Evolutionary conservation across 2,797 vertebrate genomes (phyloP).

Genomic region (Rhinella marina): DNA sequence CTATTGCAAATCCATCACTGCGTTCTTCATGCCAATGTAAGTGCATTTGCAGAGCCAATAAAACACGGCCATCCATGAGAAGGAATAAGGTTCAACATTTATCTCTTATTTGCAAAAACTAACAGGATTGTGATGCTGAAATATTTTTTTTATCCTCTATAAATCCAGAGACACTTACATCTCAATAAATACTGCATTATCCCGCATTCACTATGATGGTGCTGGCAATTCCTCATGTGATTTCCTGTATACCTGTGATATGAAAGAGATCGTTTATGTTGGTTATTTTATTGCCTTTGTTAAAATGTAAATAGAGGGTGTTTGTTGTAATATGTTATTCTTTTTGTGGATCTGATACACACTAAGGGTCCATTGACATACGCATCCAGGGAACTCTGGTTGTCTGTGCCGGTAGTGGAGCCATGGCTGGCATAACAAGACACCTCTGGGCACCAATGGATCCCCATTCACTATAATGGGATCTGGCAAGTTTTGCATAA

Average conservation of each 20-base stretch:
- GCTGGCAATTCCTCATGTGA: neutral
- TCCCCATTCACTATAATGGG: too few relatives aligned
- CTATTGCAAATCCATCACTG: constrained; percentile 51
- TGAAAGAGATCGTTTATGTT: constrained; percentile 15
- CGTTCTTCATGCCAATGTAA: constrained; percentile 38
- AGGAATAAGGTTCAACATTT: constrained; percentile 28
- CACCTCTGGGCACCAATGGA: too few relatives aligned
- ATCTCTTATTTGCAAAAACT: constrained; percentile 33
- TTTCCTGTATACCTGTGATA: neutral
- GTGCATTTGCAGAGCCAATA: constrained; percentile 52
- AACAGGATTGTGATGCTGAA: constrained; percentile 16
- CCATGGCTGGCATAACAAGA: too few relatives aligned
- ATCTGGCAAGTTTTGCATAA: too few relatives aligned
- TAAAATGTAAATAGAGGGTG: neutral
- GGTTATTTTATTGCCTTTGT: neutral
- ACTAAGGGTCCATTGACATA: too few relatives aligned
- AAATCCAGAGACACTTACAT: constrained; percentile 10
- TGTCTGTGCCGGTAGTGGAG: too few relatives aligned
- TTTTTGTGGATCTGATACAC: too few relatives aligned
- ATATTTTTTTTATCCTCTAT: neutral
- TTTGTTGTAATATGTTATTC: too few relatives aligned
- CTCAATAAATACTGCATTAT: constrained; percentile 37
- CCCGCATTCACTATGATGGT: constrained; percentile 9
- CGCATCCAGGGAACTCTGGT: too few relatives aligned
- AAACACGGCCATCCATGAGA: constrained; percentile 28